Conservation (phyloP, 64 coral and sea anemone species). For the Hydrozoanthus tunicans region DNA sequence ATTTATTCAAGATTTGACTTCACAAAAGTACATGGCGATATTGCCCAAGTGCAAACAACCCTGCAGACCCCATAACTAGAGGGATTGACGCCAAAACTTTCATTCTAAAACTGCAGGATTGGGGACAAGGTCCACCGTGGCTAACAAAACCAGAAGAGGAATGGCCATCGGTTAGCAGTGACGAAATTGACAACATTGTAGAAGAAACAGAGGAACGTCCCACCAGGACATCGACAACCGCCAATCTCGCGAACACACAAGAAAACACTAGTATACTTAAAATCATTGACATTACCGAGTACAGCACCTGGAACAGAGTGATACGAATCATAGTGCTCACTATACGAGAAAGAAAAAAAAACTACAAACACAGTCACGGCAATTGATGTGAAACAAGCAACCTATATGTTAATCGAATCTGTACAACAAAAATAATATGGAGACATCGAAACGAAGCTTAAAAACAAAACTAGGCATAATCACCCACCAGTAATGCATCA, state of each 20-base stretch:
- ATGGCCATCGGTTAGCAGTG: too few species aligned
- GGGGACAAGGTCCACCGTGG: too few species aligned
- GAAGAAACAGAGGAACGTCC: neutral
- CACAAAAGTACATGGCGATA: too few species aligned
- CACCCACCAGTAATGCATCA: neutral
- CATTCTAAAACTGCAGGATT: too few species aligned
- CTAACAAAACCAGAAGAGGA: too few species aligned
- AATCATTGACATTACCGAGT: neutral
- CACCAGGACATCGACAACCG: neutral
- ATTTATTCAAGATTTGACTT: too few species aligned
- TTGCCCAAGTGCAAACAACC: too few species aligned
- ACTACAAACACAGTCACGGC: neutral
- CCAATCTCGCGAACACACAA: too few species aligned
- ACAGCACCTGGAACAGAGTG: neutral
- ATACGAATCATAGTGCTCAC: neutral
- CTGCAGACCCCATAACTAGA: too few species aligned
- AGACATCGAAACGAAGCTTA: neutral
- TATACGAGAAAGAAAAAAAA: neutral
- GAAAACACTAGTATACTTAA: neutral
- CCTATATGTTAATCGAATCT: conserved; percentile 22
- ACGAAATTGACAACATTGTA: neutral
- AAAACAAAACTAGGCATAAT: neutral
- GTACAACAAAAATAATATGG: conserved; percentile 21
- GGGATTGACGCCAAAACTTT: too few species aligned
- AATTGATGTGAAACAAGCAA: neutral